Percentiles rank a stretch among this genome's conserved stretches.
phyloP scores from a whole-genome alignment of 2,797 vertebrate species.

The Takifugu rubripes region DNA sequence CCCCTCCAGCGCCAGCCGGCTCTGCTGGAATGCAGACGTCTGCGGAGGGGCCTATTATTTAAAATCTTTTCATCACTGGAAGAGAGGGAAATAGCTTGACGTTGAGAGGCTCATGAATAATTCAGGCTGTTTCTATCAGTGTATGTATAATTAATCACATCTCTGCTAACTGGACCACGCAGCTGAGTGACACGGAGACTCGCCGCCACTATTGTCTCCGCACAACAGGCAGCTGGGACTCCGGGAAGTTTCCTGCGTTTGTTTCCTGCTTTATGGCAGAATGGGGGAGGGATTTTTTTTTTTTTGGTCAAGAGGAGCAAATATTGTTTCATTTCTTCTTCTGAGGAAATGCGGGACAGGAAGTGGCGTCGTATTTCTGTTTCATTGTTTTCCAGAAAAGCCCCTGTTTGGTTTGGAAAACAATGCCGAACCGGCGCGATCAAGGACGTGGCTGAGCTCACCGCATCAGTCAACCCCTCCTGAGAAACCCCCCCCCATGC shows the following conservation, averaged over 20 bases:
- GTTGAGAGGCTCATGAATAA: conserved; percentile 76
- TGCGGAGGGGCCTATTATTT: conserved; percentile 73
- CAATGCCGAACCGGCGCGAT: conserved; percentile 42
- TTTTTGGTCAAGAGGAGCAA: conserved; percentile 54
- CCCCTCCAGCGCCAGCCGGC: conserved; percentile 59
- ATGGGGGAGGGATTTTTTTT: conserved; percentile 30
- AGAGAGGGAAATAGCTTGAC: conserved; percentile 73
- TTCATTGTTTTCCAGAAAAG: conserved; percentile 63
- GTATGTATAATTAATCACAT: conserved; percentile 83
- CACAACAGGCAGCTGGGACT: conserved; percentile 31
- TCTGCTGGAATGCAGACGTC: conserved; percentile 72
- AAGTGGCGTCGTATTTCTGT: conserved; percentile 56
- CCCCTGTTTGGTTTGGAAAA: conserved; percentile 43
- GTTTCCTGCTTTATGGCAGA: conserved; percentile 29
- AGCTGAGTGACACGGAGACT: conserved; percentile 66
- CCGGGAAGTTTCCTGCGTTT: conserved; percentile 6
- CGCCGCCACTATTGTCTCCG: conserved; percentile 55
- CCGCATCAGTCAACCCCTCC: not conserved
- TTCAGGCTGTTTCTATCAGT: conserved; percentile 79
- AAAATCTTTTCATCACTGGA: conserved; percentile 79
- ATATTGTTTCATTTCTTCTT: conserved; percentile 56
- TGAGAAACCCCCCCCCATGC: conserved; percentile 4
- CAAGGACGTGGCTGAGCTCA: conserved; percentile 44
- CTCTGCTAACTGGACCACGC: conserved; percentile 66
- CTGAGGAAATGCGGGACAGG: conserved; percentile 55